Base-by-base conservation (phyloP, 2,113 vertebrate species). In the Tachycineta bicolor region DNA sequence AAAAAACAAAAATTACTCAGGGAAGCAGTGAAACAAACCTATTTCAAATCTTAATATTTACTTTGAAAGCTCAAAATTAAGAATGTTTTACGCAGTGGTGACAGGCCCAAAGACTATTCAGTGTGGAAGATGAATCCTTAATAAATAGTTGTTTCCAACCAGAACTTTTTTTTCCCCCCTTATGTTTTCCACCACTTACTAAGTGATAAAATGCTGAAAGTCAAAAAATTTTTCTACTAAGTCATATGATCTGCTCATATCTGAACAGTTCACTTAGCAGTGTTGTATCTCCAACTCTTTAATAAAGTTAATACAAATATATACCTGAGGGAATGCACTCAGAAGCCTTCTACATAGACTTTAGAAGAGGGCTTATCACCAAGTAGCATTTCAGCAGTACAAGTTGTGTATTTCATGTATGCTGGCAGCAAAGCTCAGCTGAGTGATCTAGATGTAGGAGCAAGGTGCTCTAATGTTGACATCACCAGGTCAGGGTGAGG, bases 61-160 rank as follows among this genome's bases (percentile, higher is more conserved):
- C 22, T 78, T 64, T 64, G 25, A 34, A 29, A 70, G 7, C 11
- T 75, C 34, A 65, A 5, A 25, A 55, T 50, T 46, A 20, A n/a
- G 46, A 15, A 10, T 25, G 8, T 37, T 28, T 41, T 49, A 16
- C 87, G 39, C 7, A 37, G 71, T 90, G 78, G 78, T 68, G 58
- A 89, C 70, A 93, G 64, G 78, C 71, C 41, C 49, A 82, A 75
- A 76, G 41, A 34, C 22, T 73, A 14, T n/a, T 91, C 69, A 89
- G 39, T 75, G 44, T 49, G 11, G 79, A 87, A 16, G 24, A 94
- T 31, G 26, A 64, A 93, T 89, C 52, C 43, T 85, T 79, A 69
- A 75, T 87, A 95, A 96, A 95, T 62, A 93, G 37, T 59, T 92
- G 29, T 46, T 83, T 91, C 22, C 56, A 91, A 65, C 37, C 46